A percentile compares a stretch with the other conserved stretches of the same genome.
These are phyloP conservation scores for Seira ritae DNA, from an alignment of 2,888 invertebrate species.

Conservation along the genomic window DNA sequence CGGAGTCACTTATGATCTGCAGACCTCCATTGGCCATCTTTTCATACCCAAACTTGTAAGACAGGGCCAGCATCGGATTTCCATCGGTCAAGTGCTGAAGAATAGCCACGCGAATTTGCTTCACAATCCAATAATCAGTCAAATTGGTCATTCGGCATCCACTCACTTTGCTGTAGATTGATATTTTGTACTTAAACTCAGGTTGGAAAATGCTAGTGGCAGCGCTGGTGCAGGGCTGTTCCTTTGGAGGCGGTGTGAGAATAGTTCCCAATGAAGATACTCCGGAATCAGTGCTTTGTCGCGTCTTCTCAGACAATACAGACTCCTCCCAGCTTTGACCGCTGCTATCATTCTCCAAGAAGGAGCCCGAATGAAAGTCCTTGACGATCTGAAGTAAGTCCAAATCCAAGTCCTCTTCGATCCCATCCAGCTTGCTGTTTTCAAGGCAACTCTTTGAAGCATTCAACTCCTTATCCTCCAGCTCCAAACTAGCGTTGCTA, in stretches of 20 bases:
- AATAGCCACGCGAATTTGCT: conserved; percentile 61
- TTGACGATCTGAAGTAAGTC: neutral
- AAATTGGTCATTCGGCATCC: conserved; percentile 67
- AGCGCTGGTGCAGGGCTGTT: too few relatives aligned
- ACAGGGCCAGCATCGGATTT: conserved; percentile 36
- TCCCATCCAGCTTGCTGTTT: conserved; percentile 17
- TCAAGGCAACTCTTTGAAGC: conserved; percentile 37
- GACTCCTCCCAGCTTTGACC: conserved; percentile 20
- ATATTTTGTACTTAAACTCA: conserved; percentile 60
- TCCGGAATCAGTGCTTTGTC: conserved; percentile 42
- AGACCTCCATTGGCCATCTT: conserved; percentile 68
- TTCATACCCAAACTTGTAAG: conserved; percentile 66
- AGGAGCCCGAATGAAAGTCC: neutral
- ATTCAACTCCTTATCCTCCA: neutral
- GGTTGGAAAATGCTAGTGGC: neutral
- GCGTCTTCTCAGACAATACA: conserved; percentile 22
- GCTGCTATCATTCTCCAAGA: neutral
- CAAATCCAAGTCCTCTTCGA: conserved; percentile 18
- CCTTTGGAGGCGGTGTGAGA: neutral
- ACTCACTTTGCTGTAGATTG: conserved; percentile 67
- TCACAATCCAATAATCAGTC: conserved; percentile 63
- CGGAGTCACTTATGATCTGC: conserved; percentile 62
- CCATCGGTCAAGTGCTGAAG: conserved; percentile 57
- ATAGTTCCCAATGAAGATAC: conserved; percentile 25
- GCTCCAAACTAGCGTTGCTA: neutral